Base-by-base conservation (phyloP, 2,113 vertebrate species). In the Arvicanthis niloticus region DNA sequence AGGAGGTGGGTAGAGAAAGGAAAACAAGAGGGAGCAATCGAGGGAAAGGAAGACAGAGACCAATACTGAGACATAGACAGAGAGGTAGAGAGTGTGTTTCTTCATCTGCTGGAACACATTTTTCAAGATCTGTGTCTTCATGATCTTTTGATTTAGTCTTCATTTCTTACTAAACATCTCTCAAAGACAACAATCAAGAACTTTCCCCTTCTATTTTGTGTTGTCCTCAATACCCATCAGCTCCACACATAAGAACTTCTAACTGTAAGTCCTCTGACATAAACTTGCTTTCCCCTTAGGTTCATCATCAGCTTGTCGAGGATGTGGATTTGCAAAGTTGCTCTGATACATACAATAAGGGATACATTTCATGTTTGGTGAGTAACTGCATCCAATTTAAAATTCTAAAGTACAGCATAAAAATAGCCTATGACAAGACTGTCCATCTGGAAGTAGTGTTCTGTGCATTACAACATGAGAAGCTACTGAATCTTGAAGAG, bases 381-480 rank as follows among this genome's bases (percentile, higher is more conserved):
- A 97, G 76, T 85, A 97, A 96, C 65, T 96, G 37, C 84, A 98
- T 89, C 65, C 95, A 84, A 91, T 96, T 97, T 94, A 96, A 97
- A 88, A 97, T 97, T 97, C 24, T 60, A 92, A 98, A 95, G 85
- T 95, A 45, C 40, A 77, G 48, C 45, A 87, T 96, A 97, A 98
- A 98, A 98, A 97, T 96, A 98, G 96, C 75, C 89, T 40, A 96
- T 91, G 4, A 98, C 75, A 98, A 97, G 77, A 3, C 58, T 92
- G 81, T 98, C 97, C 96, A 96, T 97, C 96, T 98, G 97, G 93
- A 98, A 97, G 93, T 88, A 65, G 86, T 11, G 4, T 60, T 96
- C 80, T 97, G 45, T 86, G 24, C 81, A 88, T 97, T 90, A 45
- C 68, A 76, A 96, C 42, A 48, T 77, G 68, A 98, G 90, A 97